A percentile compares a stretch with the other conserved stretches of the same genome.
Conservation (phyloP, 2,888 invertebrate species). For the Xylota sylvarum region DNA sequence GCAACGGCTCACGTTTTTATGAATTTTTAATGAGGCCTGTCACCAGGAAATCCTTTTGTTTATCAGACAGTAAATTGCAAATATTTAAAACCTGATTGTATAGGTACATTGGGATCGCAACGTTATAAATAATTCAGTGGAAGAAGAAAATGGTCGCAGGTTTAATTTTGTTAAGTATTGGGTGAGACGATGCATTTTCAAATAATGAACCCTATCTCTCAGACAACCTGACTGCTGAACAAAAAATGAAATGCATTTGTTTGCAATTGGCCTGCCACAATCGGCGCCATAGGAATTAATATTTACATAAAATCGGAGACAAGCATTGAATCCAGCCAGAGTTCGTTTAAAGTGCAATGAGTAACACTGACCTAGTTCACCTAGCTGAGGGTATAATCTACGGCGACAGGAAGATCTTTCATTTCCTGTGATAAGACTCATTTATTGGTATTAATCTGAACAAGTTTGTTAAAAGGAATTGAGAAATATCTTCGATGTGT, state of each 20-base stretch:
- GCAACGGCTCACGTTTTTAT: neutral
- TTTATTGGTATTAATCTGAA: too few species aligned
- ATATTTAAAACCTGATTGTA: slow-evolving; percentile 2
- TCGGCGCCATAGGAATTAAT: neutral
- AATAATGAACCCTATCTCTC: slow-evolving; percentile 1
- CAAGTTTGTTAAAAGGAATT: too few species aligned
- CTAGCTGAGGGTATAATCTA: neutral
- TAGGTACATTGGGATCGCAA: neutral
- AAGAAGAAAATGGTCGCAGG: neutral
- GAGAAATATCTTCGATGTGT: too few species aligned
- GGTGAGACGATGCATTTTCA: neutral
- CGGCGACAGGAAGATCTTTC: neutral
- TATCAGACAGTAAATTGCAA: slow-evolving; percentile 15
- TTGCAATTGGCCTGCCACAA: neutral
- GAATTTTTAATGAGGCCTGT: slow-evolving; percentile 23
- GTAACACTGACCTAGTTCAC: neutral
- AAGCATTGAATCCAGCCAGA: neutral
- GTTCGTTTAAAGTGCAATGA: neutral
- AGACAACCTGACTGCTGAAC: neutral
- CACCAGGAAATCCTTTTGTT: slow-evolving; percentile 34
- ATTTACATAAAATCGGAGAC: slow-evolving; percentile 5
- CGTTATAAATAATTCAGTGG: neutral
- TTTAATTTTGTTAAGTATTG: slow-evolving; percentile 4
- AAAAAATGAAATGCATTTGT: neutral
- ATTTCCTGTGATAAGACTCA: neutral